phyloP scores from a whole-genome alignment of 1,140 invertebrate species.

The Aphelinus certus region DNA sequence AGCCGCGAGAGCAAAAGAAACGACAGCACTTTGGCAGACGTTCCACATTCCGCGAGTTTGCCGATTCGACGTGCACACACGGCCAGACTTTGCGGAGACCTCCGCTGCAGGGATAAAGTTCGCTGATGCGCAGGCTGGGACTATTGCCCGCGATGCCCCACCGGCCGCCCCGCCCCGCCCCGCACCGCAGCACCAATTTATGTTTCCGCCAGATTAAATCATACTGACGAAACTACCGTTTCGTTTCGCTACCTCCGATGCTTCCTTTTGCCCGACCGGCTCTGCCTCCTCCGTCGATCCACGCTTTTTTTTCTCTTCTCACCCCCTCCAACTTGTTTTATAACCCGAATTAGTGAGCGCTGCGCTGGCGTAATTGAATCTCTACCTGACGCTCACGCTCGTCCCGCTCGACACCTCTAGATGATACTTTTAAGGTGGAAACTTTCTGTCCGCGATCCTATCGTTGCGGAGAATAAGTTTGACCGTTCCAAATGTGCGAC shows the following conservation, averaged over 20 bases:
- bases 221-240: conserved; percentile 3
- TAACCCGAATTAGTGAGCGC: conserved; percentile 2
- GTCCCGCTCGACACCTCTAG: neutral
- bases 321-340: neutral
- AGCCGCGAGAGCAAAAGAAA: neutral
- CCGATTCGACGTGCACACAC: neutral
- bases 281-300: neutral
- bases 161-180: neutral
- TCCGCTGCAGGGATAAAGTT: conserved; percentile 1
- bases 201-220: conserved; percentile 15
- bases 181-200: neutral
- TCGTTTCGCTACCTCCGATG: neutral
- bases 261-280: too few relatives aligned
- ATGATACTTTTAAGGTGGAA: neutral
- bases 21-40: conserved; percentile 18
- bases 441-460: conserved; percentile 1
- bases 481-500: too few relatives aligned
- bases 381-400: neutral
- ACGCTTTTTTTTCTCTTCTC: neutral
- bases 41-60: conserved; percentile 5
- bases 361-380: conserved; percentile 13
- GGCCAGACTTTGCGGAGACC: conserved; percentile 24
- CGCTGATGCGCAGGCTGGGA: neutral
- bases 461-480: neutral
- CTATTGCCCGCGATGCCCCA: too few relatives aligned